Evolutionary conservation across 1,140 invertebrate species (phyloP).

Genomic region (Leptinotarsa lineolata): DNA sequence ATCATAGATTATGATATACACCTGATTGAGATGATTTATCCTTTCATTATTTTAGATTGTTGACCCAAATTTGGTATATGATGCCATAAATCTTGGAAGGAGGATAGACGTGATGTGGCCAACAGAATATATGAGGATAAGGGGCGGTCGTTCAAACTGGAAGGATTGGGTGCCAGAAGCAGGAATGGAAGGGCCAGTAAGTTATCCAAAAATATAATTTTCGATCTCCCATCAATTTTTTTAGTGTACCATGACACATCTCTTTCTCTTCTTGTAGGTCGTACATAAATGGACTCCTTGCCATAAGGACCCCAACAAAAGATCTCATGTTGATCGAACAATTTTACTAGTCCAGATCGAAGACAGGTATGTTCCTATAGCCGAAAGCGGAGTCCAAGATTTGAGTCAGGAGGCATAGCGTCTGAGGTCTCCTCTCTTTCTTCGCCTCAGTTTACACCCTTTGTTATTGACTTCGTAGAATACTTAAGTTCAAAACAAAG

Average conservation of each 20-base stretch:
- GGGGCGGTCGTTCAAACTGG: constrained; percentile 86
- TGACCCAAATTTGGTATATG: constrained; percentile 81
- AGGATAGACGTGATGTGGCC: constrained; percentile 92
- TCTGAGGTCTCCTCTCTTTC: background rate
- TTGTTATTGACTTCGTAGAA: background rate
- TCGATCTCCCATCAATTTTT: background rate
- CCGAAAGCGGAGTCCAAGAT: constrained; percentile 79
- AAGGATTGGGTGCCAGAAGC: constrained; percentile 85
- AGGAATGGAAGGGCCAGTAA: constrained; percentile 86
- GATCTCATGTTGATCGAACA: constrained; percentile 88
- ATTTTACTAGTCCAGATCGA: constrained; percentile 91
- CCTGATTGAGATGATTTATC: too few relatives aligned
- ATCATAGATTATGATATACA: too few relatives aligned
- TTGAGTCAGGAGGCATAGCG: constrained; percentile 50
- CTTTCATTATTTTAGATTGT: constrained; percentile 63
- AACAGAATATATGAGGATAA: constrained; percentile 80
- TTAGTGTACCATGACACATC: background rate
- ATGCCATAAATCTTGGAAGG: constrained; percentile 86
- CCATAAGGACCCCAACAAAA: constrained; percentile 80
- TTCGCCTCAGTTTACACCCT: background rate
- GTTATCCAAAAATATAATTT: constrained; percentile 31
- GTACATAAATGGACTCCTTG: constrained; percentile 91
- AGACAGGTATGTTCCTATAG: constrained; percentile 90
- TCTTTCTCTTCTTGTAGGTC: constrained; percentile 60
- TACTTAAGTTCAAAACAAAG: too few relatives aligned